These are phyloP conservation scores for Drosophila watanabei DNA, from an alignment of 1,140 invertebrate species.

Conservation along the genomic window DNA sequence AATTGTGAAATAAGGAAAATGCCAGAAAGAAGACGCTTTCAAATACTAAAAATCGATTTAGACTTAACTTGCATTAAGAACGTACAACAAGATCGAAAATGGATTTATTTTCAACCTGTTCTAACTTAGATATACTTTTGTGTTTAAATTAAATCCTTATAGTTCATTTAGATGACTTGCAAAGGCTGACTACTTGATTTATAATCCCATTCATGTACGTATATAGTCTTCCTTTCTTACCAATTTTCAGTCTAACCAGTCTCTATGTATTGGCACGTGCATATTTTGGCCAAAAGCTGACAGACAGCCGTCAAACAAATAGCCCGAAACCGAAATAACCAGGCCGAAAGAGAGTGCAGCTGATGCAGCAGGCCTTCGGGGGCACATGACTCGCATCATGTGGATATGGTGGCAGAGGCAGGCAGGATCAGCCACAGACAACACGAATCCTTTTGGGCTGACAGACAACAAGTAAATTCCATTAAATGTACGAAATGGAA, in stretches of 20 bases:
- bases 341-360: slow-evolving; percentile 17
- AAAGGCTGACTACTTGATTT: background rate
- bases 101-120: background rate
- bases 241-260: slow-evolving; percentile 2
- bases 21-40: slow-evolving; percentile 1
- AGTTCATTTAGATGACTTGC: background rate
- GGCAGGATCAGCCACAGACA: slow-evolving; percentile 15
- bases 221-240: too few relatives aligned
- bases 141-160: background rate
- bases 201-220: background rate
- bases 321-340: slow-evolving; percentile 35
- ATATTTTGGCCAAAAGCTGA: slow-evolving; percentile 25
- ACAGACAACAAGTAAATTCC: slow-evolving; percentile 74
- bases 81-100: background rate
- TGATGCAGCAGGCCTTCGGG: slow-evolving; percentile 27
- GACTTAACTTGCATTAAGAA: background rate
- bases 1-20: slow-evolving; percentile 37
- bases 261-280: slow-evolving; percentile 3
- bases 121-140: background rate
- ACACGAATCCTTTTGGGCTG: slow-evolving; percentile 40
- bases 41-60: slow-evolving; percentile 15
- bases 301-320: slow-evolving; percentile 28
- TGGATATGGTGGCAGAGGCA: background rate
- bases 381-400: background rate
- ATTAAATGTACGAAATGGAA: slow-evolving; percentile 76